Evolutionary conservation across 2,888 invertebrate genomes (phyloP), one percentile per base, ranked within the genome.

Genomic region (Dendrolimus houi): DNA sequence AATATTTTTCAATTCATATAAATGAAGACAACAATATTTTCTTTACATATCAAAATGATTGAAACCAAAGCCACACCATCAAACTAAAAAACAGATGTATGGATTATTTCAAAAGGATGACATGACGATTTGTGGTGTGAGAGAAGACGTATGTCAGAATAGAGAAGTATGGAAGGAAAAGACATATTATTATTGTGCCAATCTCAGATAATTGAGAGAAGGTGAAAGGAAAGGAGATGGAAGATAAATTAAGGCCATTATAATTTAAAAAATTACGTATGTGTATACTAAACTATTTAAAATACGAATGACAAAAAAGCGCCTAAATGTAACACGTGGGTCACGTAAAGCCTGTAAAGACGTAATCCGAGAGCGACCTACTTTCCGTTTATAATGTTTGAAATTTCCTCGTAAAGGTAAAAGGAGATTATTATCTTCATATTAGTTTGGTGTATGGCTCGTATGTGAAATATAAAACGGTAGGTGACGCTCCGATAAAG

Each of bases 301-400:
- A 55, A 55, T 55, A 52, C 55, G 41, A 56, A 59, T 17, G 47
- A 56, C 54, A 60, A 58, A 57, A 54, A 47, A 29, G 54, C 52
- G 13, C 55, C 55, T 9, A 56, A 52, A 55, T 47, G 29, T 57
- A 57, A 56, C 53, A 56, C 54, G 58, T 58, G 54, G 55, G 59
- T 54, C 60, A 59, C 61, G 57, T 59, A 60, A 53, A 55, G 52
- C 29, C 54, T 58, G 59, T 58, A 58, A 58, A 61, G 60, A 60
- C 52, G 54, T 62, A 62, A 64, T 64, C 63, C 59, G 54, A 56
- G 54, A 54, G 41, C 56, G 58, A 56, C 56, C 60, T 61, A 60
- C 58, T 58, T 64, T 62, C 54, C 14, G 41, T 53, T 55, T 57
- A 55, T 55, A 58, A 57, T 56, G 58, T 54, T 59, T 54, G 53